Evolutionary conservation across 1,140 invertebrate species (phyloP), one percentile per base, ranked within the genome.

Genomic region (Lasioglossum albipes): DNA sequence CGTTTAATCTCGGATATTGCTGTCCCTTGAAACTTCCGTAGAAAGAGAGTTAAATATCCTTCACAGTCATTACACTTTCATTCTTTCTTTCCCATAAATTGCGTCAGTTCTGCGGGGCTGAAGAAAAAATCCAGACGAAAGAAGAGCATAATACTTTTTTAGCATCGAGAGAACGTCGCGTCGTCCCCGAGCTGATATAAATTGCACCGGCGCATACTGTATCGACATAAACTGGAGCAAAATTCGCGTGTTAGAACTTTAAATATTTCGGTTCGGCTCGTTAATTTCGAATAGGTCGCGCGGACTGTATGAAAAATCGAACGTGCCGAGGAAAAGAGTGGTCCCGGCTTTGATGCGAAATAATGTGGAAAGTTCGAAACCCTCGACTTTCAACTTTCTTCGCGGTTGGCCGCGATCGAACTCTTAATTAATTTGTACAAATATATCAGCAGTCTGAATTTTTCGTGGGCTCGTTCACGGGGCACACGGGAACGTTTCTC

Each of bases 381-480:
- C 45, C 27, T 2, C 20, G 36, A 62, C 20, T 49, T 42, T 45
- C 27, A 70, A 70, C 16, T 31, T 62, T 5, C 27, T 62, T 61
- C 22, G 42, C 42, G 6, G 2, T 9, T 6, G 22, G 10, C 0
- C n/a, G n/a, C 22, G 7, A 62, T 62, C n/a, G 7, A 70, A 22
- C 18, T 27, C 5, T 22, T 64, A 65, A 79, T 79, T 72, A 79
- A 73, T 65, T 49, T 22, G n/a, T 22, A 12, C 59, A n/a, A 57
- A 57, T n/a, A 57, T 57, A 18, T 57, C 54, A 7, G 54, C 20
- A 0, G 18, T 57, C 6, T 18, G 18, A 7, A 9, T 18, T 10
- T 16, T 16, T 6, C 4, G 20, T 4, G 6, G 9, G 3, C 12
- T 45, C 45, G 45, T 0, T 9, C 45, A 9, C 45, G 45, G 7